A percentile compares a stretch with the other conserved stretches of the same genome.
Conservation (phyloP, 2,888 invertebrate genomes). For the Dendrolimus houi region DNA sequence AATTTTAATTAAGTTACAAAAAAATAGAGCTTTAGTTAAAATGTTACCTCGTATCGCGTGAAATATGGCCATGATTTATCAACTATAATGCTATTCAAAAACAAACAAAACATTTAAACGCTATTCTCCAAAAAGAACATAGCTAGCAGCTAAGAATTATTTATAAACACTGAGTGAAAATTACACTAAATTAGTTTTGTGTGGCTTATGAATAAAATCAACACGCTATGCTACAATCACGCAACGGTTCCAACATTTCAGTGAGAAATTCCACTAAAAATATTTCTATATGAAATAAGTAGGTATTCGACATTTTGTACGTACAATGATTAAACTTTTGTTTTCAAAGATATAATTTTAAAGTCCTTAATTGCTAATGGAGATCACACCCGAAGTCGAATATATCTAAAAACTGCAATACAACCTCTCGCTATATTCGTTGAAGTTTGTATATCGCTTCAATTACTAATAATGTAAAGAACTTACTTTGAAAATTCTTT, state of each 20-base stretch:
- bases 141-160: slow-evolving; percentile 9
- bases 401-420: too few relatives aligned
- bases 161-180: slow-evolving; percentile 13
- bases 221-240: slow-evolving; percentile 21
- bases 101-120: neutral
- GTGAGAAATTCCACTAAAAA: slow-evolving; percentile 7
- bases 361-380: too few relatives aligned
- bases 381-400: too few relatives aligned
- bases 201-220: slow-evolving; percentile 21
- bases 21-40: too few relatives aligned
- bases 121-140: neutral
- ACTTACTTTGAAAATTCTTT: too few relatives aligned
- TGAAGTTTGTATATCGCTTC: too few relatives aligned
- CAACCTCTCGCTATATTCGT: too few relatives aligned
- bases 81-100: neutral
- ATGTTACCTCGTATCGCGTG: neutral
- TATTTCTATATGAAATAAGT: neutral
- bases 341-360: too few relatives aligned
- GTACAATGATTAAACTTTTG: too few relatives aligned
- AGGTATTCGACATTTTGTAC: too few relatives aligned
- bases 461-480: too few relatives aligned
- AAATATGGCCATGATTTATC: neutral
- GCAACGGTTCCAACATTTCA: slow-evolving; percentile 15
- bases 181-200: slow-evolving; percentile 19
- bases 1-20: too few relatives aligned